Evolutionary conservation across 2,113 vertebrate species (phyloP).

Genomic region (Psilopsiagon aurifrons): DNA sequence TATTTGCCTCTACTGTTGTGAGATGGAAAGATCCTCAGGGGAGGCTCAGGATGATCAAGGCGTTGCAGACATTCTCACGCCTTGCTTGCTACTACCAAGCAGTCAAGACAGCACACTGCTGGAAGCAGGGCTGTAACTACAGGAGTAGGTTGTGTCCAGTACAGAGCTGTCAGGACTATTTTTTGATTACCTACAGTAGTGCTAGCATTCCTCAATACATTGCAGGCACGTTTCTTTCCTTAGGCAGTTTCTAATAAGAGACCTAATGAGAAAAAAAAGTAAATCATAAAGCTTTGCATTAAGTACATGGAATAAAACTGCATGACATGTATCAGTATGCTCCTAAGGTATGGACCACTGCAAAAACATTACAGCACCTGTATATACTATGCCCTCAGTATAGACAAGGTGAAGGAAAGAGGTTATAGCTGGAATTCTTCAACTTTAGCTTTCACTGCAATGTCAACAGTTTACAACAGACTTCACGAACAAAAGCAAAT

Average conservation of each 20-base stretch:
- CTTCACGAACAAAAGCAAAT: background rate
- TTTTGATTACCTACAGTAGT: background rate
- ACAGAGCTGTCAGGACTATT: background rate
- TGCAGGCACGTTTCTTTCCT: background rate
- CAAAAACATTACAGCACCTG: background rate
- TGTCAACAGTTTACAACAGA: background rate
- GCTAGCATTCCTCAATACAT: background rate
- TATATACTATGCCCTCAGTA: background rate
- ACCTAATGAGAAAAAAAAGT: background rate
- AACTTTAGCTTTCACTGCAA: background rate
- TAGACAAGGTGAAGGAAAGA: background rate
- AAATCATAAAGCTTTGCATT: background rate
- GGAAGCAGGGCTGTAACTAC: background rate
- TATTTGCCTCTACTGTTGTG: background rate
- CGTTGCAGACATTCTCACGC: background rate
- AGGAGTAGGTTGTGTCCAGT: background rate
- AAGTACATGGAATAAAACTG: background rate
- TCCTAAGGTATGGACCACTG: background rate
- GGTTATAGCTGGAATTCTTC: background rate
- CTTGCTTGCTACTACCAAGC: background rate
- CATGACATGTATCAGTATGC: accelerated
- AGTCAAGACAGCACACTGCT: background rate
- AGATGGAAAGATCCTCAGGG: background rate
- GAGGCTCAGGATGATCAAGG: background rate
- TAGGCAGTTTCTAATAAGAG: background rate